Percentiles rank a stretch among this genome's conserved stretches.
phyloP scores from a whole-genome alignment of 2,888 invertebrate genomes.

The Campaea margaritaria region DNA sequence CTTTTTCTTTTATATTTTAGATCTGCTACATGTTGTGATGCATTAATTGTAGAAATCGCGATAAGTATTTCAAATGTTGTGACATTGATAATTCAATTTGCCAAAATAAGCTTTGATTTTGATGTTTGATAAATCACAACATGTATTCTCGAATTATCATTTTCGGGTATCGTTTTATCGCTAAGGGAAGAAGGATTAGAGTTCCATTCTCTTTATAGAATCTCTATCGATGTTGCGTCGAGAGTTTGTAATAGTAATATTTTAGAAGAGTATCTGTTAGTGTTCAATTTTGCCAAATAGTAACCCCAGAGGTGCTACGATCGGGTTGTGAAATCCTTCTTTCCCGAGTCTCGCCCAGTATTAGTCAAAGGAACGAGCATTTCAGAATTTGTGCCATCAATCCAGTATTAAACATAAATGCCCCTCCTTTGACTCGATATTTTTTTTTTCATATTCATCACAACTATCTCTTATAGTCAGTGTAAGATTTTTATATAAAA shows the following conservation, averaged over 20 bases:
- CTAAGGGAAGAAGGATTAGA: slow-evolving; percentile 76
- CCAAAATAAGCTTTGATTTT: slow-evolving; percentile 44
- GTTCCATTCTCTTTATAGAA: slow-evolving; percentile 46
- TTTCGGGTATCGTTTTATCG: slow-evolving; percentile 68
- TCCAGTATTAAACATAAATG: slow-evolving; percentile 80
- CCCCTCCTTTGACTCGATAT: slow-evolving; percentile 72
- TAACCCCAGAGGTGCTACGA: slow-evolving; percentile 73
- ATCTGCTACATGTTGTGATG: slow-evolving; percentile 82
- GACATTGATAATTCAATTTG: slow-evolving; percentile 28
- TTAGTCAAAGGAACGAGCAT: slow-evolving; percentile 81
- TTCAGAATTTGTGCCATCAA: slow-evolving; percentile 81
- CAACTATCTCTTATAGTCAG: slow-evolving; percentile 81
- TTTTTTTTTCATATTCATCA: slow-evolving; percentile 77
- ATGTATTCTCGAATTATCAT: slow-evolving; percentile 69
- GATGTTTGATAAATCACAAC: slow-evolving; percentile 73
- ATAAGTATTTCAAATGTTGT: slow-evolving; percentile 33
- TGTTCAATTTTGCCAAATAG: slow-evolving; percentile 65
- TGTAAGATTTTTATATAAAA: slow-evolving; percentile 81
- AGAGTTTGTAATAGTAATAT: slow-evolving; percentile 10
- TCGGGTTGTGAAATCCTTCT: slow-evolving; percentile 84
- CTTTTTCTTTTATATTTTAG: slow-evolving; percentile 78
- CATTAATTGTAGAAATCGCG: slow-evolving; percentile 46
- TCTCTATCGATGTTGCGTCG: slow-evolving; percentile 5
- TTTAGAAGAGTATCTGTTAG: slow-evolving; percentile 41
- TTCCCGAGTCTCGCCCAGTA: slow-evolving; percentile 79